A percentile compares a stretch with the other conserved stretches of the same genome.
These are phyloP conservation scores for Caenorhabditis sp. DNA, from an alignment of 2,888 invertebrate genomes.

Conservation along the genomic window DNA sequence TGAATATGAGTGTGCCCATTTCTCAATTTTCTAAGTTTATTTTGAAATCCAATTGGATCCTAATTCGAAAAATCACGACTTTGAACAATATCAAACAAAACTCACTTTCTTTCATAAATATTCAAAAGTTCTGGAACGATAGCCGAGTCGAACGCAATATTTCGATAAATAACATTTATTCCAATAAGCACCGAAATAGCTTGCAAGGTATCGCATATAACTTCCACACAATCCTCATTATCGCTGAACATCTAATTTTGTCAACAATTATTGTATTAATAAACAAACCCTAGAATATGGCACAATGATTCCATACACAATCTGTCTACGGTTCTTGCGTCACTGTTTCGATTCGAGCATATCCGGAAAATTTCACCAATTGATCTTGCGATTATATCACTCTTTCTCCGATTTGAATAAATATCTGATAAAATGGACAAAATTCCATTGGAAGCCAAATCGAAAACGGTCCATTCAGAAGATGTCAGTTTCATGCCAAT, in stretches of 20 bases:
- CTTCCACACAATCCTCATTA: constrained; percentile 9
- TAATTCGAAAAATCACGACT: too few species aligned
- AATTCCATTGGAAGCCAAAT: constrained; percentile 9
- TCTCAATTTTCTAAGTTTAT: too few species aligned
- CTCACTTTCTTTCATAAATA: constrained; percentile 4
- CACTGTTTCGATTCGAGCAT: background rate
- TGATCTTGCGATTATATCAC: background rate
- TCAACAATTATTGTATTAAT: background rate
- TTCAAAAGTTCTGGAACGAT: constrained; percentile 24
- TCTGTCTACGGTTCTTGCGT: background rate
- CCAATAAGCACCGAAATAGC: constrained; percentile 19
- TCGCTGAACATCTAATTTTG: background rate
- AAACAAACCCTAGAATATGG: background rate
- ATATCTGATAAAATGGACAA: constrained; percentile 20
- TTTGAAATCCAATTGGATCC: too few species aligned
- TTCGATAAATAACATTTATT: constrained; percentile 19
- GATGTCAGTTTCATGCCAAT: constrained; percentile 4
- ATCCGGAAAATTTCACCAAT: constrained; percentile 9
- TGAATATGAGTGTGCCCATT: too few species aligned
- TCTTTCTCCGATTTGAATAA: constrained; percentile 16
- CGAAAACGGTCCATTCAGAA: background rate
- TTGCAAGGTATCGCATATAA: constrained; percentile 23
- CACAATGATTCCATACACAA: constrained; percentile 7
- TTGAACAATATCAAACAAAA: background rate
- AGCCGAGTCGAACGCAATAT: constrained; percentile 29